A percentile compares a stretch with the other conserved stretches of the same genome.
phyloP scores from a whole-genome alignment of 2,888 invertebrate species.

The Tetragonula carbonaria region DNA sequence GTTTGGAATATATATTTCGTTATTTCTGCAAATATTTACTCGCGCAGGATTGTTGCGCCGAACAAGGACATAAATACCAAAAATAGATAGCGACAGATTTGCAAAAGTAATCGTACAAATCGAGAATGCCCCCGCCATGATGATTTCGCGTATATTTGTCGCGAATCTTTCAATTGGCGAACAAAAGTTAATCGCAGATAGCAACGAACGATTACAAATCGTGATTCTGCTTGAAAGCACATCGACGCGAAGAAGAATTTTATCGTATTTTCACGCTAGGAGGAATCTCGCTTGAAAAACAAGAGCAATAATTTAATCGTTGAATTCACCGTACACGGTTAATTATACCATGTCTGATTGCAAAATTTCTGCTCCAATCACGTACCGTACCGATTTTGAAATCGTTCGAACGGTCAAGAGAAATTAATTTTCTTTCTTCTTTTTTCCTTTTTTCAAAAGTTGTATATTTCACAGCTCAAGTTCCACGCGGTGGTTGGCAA shows the following conservation, averaged over 20 bases:
- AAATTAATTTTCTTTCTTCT: not conserved
- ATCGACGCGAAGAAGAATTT: not conserved
- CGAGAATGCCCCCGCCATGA: not conserved
- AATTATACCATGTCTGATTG: not conserved
- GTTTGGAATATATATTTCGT: slow-evolving; percentile 17
- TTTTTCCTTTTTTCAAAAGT: no score
- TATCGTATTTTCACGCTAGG: not conserved
- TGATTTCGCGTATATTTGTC: not conserved
- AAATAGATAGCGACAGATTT: not conserved
- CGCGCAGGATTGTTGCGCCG: not conserved
- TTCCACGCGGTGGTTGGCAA: not conserved
- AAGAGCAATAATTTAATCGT: not conserved
- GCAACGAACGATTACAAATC: not conserved
- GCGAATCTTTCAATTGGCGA: not conserved
- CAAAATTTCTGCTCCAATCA: not conserved
- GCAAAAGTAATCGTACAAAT: slow-evolving; percentile 2
- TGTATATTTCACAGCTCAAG: not conserved
- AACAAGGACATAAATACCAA: slow-evolving; percentile 6
- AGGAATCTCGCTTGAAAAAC: slow-evolving; percentile 9
- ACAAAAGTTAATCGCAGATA: not conserved
- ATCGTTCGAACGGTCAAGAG: not conserved
- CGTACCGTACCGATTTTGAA: not conserved
- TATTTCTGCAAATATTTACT: slow-evolving; percentile 22
- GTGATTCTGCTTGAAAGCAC: not conserved
- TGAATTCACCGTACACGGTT: not conserved